Conservation (phyloP, 2,113 vertebrate species). For the Pipra filicauda region DNA sequence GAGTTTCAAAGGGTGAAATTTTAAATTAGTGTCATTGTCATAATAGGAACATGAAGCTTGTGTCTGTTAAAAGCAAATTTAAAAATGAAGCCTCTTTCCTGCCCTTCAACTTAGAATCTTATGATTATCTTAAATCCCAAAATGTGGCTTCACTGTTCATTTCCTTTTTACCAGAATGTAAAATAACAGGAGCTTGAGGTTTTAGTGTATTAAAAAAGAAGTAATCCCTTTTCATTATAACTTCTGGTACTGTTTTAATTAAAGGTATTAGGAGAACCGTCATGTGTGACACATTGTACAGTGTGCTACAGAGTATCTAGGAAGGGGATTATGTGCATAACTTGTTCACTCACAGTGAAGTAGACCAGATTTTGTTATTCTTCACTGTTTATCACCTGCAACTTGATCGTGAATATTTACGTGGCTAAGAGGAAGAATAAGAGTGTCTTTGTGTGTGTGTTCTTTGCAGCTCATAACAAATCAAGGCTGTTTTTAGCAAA, state of each 20-base stretch:
- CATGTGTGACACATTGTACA: not conserved
- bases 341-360: not conserved
- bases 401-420: not conserved
- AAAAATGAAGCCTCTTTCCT: not conserved
- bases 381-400: not conserved
- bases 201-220: slow-evolving; percentile 17
- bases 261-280: slow-evolving; percentile 28
- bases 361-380: not conserved
- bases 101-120: slow-evolving; percentile 35
- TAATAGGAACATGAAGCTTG: not conserved
- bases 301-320: not conserved
- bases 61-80: slow-evolving; percentile 15
- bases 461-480: not conserved
- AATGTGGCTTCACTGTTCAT: slow-evolving; percentile 31
- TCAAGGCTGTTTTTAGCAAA: not conserved
- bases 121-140: not conserved
- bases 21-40: not conserved
- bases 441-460: not conserved
- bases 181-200: slow-evolving; percentile 21
- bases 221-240: slow-evolving; percentile 55
- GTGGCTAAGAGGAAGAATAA: not conserved
- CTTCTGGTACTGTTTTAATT: slow-evolving; percentile 62
- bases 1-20: not conserved
- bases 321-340: not conserved
- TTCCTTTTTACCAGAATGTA: slow-evolving; percentile 24